Base-by-base conservation (phyloP, 2,797 vertebrate genomes). In the Sebastes hubbsi region DNA sequence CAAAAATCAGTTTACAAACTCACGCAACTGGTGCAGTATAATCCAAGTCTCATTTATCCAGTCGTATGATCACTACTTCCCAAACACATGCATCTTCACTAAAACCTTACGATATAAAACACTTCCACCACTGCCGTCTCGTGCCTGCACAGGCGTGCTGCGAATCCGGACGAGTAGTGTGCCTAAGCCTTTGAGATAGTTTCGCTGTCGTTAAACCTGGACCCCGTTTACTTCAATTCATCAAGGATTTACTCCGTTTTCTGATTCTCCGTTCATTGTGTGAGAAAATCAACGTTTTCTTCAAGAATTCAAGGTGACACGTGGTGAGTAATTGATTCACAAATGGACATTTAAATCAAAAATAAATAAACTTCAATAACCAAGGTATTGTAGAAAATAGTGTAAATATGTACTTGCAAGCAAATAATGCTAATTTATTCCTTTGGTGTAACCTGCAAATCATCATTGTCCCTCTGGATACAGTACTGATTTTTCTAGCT, bases 381-480 rank as follows among this genome's bases (percentile, higher is more conserved):
- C 7, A 6, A 24, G 12, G 4, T 20, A 5, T 12, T 36, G 32
- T 54, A 62, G 62, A 55, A 36, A 9, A 2, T 7, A 25, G 25
- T 27, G 20, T 56, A 32, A 59, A 63, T 70, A 61, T 66, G 30
- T 55, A 22, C 13, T 54, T 66, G 8, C 63, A 38, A 64, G 16
- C 18, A 5, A 59, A 61, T 29, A 34, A 86, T 81, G 61, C 27
- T 62, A 18, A 81, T 81, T 3, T 72, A 78, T 77, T 84, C 71
- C 34, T 82, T 66, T 68, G 54, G 49, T 80, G 32, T 56, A 60
- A 77, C 52, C 64, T 67, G 54, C 34, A 42, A 59, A 72, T 42
- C 30, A 34, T 80, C 52, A 2, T 11, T 7, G 58, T 80, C 70
- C 61, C 72, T 67, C n/a, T 36, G 72, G 75, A 67, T 66, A 24